phyloP scores from a whole-genome alignment of 2,113 vertebrate species.

The Centrocercus urophasianus region DNA sequence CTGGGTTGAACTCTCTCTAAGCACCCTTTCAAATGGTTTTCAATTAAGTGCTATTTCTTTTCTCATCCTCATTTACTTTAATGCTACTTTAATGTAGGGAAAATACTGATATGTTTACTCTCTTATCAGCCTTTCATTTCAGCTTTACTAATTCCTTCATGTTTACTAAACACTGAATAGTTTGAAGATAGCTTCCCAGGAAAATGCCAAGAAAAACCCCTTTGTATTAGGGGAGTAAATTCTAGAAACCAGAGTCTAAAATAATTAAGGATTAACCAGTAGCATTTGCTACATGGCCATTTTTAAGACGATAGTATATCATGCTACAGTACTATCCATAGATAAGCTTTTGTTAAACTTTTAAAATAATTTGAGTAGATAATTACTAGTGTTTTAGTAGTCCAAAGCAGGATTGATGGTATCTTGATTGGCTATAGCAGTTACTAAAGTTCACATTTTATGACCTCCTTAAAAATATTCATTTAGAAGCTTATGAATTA shows the following conservation, averaged over 20 bases:
- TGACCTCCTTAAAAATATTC: constrained; percentile 67
- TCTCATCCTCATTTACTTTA: not conserved
- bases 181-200: not conserved
- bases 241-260: not conserved
- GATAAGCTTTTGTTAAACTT: constrained; percentile 64
- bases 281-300: not conserved
- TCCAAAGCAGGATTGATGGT: constrained; percentile 36
- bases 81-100: not conserved
- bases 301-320: not conserved
- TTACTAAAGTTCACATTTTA: constrained; percentile 71
- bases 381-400: constrained; percentile 45
- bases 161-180: not conserved
- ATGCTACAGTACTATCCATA: not conserved
- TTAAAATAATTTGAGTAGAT: constrained; percentile 32
- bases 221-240: not conserved
- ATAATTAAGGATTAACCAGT: not conserved
- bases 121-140: not conserved
- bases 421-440: constrained; percentile 59
- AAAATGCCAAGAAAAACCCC: not conserved
- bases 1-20: not conserved
- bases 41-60: not conserved
- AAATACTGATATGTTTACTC: not conserved
- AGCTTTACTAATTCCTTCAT: not conserved
- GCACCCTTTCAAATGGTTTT: not conserved
- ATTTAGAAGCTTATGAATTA: constrained; percentile 66